These are phyloP conservation scores for Gerris lacustris DNA, from an alignment of 2,888 invertebrate genomes.

Conservation along the genomic window DNA sequence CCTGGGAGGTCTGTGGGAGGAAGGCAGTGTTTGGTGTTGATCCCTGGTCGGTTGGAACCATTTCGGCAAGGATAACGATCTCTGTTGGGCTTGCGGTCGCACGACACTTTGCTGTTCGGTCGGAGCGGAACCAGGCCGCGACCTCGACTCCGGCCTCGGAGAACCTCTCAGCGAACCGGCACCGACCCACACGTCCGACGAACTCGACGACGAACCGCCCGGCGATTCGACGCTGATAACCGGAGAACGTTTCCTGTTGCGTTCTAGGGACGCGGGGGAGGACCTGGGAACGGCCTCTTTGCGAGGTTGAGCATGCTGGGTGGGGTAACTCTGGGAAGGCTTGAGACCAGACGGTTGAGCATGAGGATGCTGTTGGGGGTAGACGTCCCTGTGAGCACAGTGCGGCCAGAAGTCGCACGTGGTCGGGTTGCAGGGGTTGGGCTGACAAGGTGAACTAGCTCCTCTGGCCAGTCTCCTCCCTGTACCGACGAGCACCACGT, in stretches of 20 bases:
- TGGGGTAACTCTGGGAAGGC: conserved; percentile 23
- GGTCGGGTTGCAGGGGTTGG: conserved; percentile 41
- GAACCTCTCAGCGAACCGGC: conserved; percentile 26
- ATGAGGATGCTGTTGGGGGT: conserved; percentile 21
- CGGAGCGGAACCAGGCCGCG: conserved; percentile 5
- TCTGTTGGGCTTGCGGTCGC: conserved; percentile 32
- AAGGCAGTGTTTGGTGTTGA: conserved; percentile 25
- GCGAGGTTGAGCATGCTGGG: conserved; percentile 30
- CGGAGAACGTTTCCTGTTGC: conserved; percentile 31
- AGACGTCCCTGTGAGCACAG: conserved; percentile 40
- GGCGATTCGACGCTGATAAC: conserved; percentile 17
- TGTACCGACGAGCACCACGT: conserved; percentile 11
- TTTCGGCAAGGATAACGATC: conserved; percentile 45
- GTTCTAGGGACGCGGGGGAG: conserved; percentile 38
- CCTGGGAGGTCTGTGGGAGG: conserved; percentile 18
- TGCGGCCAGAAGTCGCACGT: conserved; percentile 54
- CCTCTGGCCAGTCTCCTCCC: conserved; percentile 12
- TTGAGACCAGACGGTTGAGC: conserved; percentile 24
- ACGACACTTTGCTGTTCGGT: conserved; percentile 6
- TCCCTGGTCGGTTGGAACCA: conserved; percentile 40
- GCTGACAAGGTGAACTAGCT: conserved; percentile 24
- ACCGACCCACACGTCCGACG: conserved; percentile 45
- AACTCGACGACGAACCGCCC: conserved; percentile 37
- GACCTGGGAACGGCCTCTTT: conserved; percentile 33
- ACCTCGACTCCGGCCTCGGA: conserved; percentile 19